Percentiles rank a stretch among this genome's conserved stretches.
Evolutionary conservation across 53 echinoderm and acorn worm species (phyloP).

Genomic region (Luidia sarsii): DNA sequence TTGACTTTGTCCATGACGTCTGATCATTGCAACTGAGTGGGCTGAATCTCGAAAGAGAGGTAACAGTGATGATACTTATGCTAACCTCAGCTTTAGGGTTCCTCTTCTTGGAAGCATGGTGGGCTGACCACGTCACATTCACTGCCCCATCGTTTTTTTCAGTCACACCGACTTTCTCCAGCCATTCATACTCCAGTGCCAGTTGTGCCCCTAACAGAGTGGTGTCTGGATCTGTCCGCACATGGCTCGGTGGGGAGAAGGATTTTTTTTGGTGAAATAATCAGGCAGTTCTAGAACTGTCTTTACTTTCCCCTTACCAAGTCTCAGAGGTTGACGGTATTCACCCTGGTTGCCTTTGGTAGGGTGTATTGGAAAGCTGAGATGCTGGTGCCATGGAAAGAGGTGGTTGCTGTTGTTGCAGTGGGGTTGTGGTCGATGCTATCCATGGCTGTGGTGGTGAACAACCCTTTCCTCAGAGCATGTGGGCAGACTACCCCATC

Average conservation of each 20-base stretch:
- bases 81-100: not conserved
- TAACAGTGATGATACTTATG: not conserved
- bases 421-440: slow-evolving; percentile 70
- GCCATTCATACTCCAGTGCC: not conserved
- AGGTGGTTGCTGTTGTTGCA: slow-evolving; percentile 47
- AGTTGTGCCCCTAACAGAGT: not conserved
- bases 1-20: slow-evolving; percentile 53
- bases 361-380: slow-evolving; percentile 55
- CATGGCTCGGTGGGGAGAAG: not conserved
- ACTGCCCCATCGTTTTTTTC: not conserved
- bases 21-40: slow-evolving; percentile 27
- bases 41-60: slow-evolving; percentile 31
- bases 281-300: slow-evolving; percentile 14
- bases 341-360: not conserved
- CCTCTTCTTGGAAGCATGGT: slow-evolving; percentile 25
- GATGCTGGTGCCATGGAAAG: slow-evolving; percentile 64
- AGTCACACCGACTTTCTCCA: not conserved
- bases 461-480: slow-evolving; percentile 22
- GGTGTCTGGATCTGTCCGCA: too few relatives aligned
- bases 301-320: not conserved
- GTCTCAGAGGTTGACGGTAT: not conserved
- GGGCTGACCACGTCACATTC: slow-evolving; percentile 30
- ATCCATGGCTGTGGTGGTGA: slow-evolving; percentile 61
- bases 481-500: slow-evolving; percentile 52
- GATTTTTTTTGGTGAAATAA: slow-evolving; percentile 35